These are phyloP conservation scores for Adelognathus sp. DNA, from an alignment of 2,888 invertebrate genomes.

Conservation along the genomic window DNA sequence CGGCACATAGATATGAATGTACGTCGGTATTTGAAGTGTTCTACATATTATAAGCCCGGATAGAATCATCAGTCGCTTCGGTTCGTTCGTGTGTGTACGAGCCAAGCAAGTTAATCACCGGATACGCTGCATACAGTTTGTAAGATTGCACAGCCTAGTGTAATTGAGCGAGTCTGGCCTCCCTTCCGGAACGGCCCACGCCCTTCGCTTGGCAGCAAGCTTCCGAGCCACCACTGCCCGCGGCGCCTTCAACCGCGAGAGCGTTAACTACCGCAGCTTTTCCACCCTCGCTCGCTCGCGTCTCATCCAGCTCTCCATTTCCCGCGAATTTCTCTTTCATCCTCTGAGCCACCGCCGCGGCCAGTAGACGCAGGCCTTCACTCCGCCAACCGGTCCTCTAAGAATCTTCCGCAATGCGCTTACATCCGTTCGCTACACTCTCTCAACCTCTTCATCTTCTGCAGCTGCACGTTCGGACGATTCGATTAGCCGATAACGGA, in stretches of 20 bases:
- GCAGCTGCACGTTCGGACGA: constrained; percentile 60
- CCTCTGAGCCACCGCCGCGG: constrained; percentile 27
- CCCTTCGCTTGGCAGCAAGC: constrained; percentile 16
- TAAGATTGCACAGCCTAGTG: constrained; percentile 65
- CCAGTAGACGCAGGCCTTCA: constrained; percentile 59
- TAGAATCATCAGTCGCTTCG: constrained; percentile 45
- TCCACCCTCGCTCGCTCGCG: constrained; percentile 32
- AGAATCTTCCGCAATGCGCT: constrained; percentile 68
- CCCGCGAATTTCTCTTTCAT: constrained; percentile 47
- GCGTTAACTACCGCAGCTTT: constrained; percentile 45
- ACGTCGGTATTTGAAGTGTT: neutral
- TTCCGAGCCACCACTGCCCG: constrained; percentile 15
- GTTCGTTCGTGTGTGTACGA: constrained; percentile 42
- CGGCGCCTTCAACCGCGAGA: constrained; percentile 28
- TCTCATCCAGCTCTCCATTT: constrained; percentile 21
- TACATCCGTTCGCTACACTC: constrained; percentile 57
- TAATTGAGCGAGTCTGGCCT: constrained; percentile 64
- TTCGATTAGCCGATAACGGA: constrained; percentile 67
- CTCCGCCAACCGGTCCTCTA: constrained; percentile 63
- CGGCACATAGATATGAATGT: neutral
- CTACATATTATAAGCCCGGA: neutral
- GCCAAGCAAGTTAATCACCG: constrained; percentile 65
- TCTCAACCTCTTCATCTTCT: constrained; percentile 48
- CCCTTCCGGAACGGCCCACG: neutral
- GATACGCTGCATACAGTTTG: constrained; percentile 63